These are phyloP conservation scores for Jordanella pulchra DNA, from an alignment of 2,797 vertebrate species.

Conservation along the genomic window DNA sequence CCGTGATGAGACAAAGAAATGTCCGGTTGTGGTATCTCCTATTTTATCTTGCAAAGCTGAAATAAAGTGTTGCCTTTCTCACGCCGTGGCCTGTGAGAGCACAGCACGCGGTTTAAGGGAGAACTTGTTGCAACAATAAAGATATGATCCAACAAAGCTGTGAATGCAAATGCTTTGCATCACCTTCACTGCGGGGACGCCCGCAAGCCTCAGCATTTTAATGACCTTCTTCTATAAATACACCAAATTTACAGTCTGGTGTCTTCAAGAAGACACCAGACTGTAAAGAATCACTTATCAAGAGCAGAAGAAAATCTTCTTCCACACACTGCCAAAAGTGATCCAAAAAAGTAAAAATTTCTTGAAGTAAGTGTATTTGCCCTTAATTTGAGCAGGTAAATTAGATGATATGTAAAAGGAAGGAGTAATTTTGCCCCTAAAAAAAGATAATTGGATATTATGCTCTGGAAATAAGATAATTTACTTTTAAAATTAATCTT, in stretches of 20 bases:
- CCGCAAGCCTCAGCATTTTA: slow-evolving; percentile 22
- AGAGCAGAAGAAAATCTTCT: too few relatives aligned
- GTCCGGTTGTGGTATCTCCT: background rate
- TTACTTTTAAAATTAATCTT: too few relatives aligned
- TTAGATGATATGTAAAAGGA: too few relatives aligned
- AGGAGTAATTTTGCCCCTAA: too few relatives aligned
- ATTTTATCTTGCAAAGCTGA: background rate
- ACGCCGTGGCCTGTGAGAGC: background rate
- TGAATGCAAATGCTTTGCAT: slow-evolving; percentile 15
- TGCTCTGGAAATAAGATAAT: too few relatives aligned
- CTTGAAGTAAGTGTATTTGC: too few relatives aligned
- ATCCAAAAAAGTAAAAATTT: too few relatives aligned
- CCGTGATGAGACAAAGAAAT: slow-evolving; percentile 27
- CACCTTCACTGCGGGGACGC: slow-evolving; percentile 5
- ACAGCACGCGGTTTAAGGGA: background rate
- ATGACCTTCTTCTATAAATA: slow-evolving; percentile 29
- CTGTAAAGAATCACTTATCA: background rate
- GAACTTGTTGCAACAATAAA: background rate
- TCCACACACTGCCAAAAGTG: too few relatives aligned
- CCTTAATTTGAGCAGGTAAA: too few relatives aligned
- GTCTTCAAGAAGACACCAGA: background rate
- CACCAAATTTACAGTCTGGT: slow-evolving; percentile 16
- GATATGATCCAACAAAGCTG: background rate
- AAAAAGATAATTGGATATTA: too few relatives aligned
- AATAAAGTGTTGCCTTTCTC: background rate